Conservation (phyloP, 2,797 vertebrate species). For the Siniperca scherzeri region DNA sequence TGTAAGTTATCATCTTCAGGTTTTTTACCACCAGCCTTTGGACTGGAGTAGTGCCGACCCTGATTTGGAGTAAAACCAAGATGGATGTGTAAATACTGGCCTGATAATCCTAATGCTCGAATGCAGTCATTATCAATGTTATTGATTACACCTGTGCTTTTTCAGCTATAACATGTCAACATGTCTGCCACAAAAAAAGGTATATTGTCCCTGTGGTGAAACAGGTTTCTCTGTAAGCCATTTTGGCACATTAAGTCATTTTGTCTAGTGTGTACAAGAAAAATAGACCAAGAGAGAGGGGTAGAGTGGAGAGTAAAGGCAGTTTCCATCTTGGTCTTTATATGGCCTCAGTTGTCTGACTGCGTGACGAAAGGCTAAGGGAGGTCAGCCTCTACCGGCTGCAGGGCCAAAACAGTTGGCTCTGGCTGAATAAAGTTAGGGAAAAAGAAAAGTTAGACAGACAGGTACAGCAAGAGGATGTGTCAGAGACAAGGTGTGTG, state of each 20-base stretch:
- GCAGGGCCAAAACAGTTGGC: constrained; percentile 46
- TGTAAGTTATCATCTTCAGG: not conserved
- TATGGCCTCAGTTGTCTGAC: constrained; percentile 30
- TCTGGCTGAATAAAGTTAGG: constrained; percentile 38
- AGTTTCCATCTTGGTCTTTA: not conserved
- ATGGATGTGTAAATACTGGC: not conserved
- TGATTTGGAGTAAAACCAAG: not conserved
- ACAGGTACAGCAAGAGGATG: constrained; percentile 28
- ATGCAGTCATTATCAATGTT: not conserved
- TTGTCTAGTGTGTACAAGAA: not conserved
- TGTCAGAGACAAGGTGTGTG: constrained; percentile 2
- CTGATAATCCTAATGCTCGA: not conserved
- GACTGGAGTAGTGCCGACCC: not conserved
- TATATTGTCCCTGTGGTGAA: not conserved
- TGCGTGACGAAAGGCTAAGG: constrained; percentile 25
- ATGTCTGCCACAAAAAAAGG: not conserved
- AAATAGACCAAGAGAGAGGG: not conserved
- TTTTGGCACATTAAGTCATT: not conserved
- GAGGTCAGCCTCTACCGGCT: constrained; percentile 39
- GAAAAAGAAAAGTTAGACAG: constrained; percentile 30
- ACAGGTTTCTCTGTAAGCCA: not conserved
- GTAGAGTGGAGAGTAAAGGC: constrained; percentile 23
- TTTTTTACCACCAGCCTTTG: not conserved
- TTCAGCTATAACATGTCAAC: not conserved
- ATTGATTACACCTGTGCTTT: not conserved